Base-by-base conservation (phyloP, 1,140 invertebrate species). In the Rhizoglyphus robini region DNA sequence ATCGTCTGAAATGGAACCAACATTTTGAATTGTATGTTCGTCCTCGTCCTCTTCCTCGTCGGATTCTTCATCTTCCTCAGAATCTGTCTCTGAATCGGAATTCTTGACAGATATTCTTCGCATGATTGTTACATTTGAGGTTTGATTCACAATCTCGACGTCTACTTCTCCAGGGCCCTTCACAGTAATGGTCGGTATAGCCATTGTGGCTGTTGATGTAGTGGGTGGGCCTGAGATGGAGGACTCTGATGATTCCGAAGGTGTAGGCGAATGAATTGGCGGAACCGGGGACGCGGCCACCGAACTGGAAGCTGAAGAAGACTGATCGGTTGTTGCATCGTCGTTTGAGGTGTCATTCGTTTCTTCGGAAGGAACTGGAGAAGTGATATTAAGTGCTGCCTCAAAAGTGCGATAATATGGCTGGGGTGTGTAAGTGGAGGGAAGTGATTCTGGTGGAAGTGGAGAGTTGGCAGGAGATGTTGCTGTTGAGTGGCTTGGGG, bases 141-240 rank as follows among this genome's bases (percentile, higher is more conserved):
- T 63, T 30, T 46, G 2, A 1, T 15, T 5, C n/a, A 49, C 47
- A 20, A 63, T 47, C 23, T 46, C 36, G 13, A 47, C 47, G 23
- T 63, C 47, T 38, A 65, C 66, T 23, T 69, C 69, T 30, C 32
- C 69, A 34, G n/a, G 70, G 64, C 29, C 68, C 65, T 48, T 68
- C 68, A 46, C 70, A 69, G 47, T 70, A 68, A 5, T 68, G 61
- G 23, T 32, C 15, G 36, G 34, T 69, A 61, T 49, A 59, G 68
- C 58, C 68, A 34, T 61, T 64, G 63, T 59, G 49, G 31, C 15
- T 32, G 18, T 47, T 38, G 41, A 4, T 59, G 32, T 36, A 34
- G 29, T 49, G 36, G 36, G 20, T 29, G 27, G 25, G 34, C 29
- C 36, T 36, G 23, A 69, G 38, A 48, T 47, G 20, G 32, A 20